Conservation (phyloP, 2,888 invertebrate genomes). For the Dryobota labecula region DNA sequence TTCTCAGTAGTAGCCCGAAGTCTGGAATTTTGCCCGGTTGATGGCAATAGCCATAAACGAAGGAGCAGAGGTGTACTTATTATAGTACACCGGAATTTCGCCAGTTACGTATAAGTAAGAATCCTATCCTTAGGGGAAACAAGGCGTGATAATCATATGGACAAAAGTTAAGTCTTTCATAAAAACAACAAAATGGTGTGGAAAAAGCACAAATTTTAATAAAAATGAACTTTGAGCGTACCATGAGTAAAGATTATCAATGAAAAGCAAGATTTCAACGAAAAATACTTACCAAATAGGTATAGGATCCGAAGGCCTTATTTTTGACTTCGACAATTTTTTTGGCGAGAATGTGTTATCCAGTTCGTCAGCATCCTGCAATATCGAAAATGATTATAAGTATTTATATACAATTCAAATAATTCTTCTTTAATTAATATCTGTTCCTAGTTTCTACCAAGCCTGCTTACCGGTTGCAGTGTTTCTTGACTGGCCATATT, state of each 20-base stretch:
- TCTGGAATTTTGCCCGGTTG: too few species aligned
- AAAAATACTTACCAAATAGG: constrained; percentile 92
- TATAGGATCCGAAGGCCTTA: constrained; percentile 93
- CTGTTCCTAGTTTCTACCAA: neutral
- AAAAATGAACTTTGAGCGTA: neutral
- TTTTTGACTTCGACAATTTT: constrained; percentile 80
- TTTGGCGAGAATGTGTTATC: constrained; percentile 83
- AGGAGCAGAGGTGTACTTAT: too few species aligned
- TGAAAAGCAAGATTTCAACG: constrained; percentile 7
- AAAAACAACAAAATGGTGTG: neutral
- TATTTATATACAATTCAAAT: neutral
- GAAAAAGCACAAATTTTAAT: neutral
- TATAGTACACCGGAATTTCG: too few species aligned
- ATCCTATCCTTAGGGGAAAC: too few species aligned
- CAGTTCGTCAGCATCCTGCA: constrained; percentile 78
- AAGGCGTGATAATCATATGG: too few species aligned
- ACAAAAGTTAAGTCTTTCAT: too few species aligned
- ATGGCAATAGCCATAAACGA: too few species aligned
- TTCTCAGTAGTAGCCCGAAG: too few species aligned
- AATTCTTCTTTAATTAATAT: neutral
- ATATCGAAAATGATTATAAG: neutral
- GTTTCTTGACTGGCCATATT: constrained; percentile 89
- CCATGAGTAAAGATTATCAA: neutral
- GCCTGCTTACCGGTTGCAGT: constrained; percentile 81
- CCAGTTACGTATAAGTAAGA: too few species aligned